These are phyloP conservation scores for Abscondita cerata DNA, from an alignment of 2,888 invertebrate species.

Conservation along the genomic window DNA sequence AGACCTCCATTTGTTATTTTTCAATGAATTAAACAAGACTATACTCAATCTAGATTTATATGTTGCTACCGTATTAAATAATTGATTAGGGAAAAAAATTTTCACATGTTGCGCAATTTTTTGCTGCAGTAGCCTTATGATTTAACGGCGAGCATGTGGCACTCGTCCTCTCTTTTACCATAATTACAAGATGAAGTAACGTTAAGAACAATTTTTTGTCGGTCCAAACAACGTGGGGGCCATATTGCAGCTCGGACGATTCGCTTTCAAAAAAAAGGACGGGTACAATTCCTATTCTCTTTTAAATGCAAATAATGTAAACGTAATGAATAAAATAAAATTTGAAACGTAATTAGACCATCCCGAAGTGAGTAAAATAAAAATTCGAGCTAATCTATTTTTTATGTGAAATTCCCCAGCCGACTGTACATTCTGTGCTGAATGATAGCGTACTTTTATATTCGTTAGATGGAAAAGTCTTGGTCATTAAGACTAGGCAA, in stretches of 20 bases:
- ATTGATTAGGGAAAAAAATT: neutral
- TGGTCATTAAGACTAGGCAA: constrained; percentile 48
- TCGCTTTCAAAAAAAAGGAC: neutral
- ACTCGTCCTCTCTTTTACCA: neutral
- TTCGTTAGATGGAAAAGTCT: constrained; percentile 48
- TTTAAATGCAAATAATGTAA: constrained; percentile 28
- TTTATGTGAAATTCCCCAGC: constrained; percentile 48
- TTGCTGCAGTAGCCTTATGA: neutral
- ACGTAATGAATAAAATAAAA: constrained; percentile 37
- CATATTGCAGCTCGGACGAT: neutral
- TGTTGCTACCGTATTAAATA: neutral
- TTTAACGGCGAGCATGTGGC: constrained; percentile 2
- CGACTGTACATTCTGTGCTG: constrained; percentile 47
- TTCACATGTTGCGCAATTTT: neutral
- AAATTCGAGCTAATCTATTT: constrained; percentile 48
- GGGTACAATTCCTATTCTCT: constrained; percentile 9
- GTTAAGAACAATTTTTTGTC: neutral
- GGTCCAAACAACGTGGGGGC: neutral
- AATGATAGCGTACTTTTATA: constrained; percentile 51
- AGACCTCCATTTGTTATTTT: too few relatives aligned
- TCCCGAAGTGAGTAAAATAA: constrained; percentile 42
- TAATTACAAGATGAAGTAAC: neutral
- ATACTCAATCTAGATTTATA: too few relatives aligned
- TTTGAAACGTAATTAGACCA: constrained; percentile 42
- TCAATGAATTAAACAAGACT: too few relatives aligned